These are phyloP conservation scores for Eristalis arbustorum DNA, from an alignment of 2,888 invertebrate species.

Conservation along the genomic window DNA sequence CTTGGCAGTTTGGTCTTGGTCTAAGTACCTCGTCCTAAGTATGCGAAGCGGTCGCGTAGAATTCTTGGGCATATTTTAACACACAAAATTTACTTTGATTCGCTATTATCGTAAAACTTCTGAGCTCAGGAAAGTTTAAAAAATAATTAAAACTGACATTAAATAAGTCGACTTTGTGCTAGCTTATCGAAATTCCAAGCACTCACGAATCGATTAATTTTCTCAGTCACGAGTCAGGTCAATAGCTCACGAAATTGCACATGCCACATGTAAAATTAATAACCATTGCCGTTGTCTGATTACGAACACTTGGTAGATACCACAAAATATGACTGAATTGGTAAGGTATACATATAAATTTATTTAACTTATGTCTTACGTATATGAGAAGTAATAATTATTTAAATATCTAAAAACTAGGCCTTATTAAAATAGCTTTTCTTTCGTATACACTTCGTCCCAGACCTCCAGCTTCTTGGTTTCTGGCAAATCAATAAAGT, in stretches of 20 bases:
- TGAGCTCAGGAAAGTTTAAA: no score
- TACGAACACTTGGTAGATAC: no score
- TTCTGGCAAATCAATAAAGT: constrained; percentile 75
- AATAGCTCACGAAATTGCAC: not conserved
- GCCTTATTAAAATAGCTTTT: constrained; percentile 71
- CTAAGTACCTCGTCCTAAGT: no score
- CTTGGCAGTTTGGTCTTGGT: no score
- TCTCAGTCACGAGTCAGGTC: not conserved
- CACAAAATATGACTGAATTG: no score
- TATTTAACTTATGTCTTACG: not conserved
- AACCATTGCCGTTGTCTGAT: no score
- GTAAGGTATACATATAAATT: not conserved
- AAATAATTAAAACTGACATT: no score
- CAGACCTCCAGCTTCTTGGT: constrained; percentile 75
- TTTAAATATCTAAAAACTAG: not conserved
- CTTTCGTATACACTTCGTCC: constrained; percentile 75
- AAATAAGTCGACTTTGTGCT: not conserved
- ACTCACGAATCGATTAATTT: not conserved
- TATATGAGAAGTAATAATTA: not conserved
- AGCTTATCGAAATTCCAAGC: not conserved
- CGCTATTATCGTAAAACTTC: no score
- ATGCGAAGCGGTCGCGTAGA: no score
- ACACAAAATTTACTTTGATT: no score
- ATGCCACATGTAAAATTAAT: not conserved
- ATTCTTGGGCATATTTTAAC: no score